Percentiles rank a stretch among this genome's conserved stretches.
phyloP scores from a whole-genome alignment of 1,140 invertebrate genomes.

The Trichoplusia ni region DNA sequence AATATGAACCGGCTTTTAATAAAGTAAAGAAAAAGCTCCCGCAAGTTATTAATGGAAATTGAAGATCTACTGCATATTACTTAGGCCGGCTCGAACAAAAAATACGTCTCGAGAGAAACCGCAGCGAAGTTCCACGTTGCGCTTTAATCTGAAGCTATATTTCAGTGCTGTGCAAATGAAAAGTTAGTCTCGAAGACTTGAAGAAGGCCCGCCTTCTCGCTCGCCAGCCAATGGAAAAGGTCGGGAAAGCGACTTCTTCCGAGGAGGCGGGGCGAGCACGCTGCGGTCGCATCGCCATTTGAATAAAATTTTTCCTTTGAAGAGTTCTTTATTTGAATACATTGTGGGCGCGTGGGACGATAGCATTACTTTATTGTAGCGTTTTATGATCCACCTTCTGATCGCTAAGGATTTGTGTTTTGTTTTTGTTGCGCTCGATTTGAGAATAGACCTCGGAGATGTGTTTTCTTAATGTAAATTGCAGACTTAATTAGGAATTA shows the following conservation, averaged over 20 bases:
- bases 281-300: constrained; percentile 74
- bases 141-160: constrained; percentile 75
- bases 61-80: constrained; percentile 51
- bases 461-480: no score
- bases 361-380: constrained; percentile 31
- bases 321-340: constrained; percentile 76
- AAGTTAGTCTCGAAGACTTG: constrained; percentile 75
- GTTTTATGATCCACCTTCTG: constrained; percentile 38
- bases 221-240: constrained; percentile 75
- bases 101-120: constrained; percentile 62
- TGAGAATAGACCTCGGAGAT: no score
- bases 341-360: constrained; percentile 57
- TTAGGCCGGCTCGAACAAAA: constrained; percentile 51
- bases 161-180: constrained; percentile 79
- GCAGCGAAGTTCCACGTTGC: constrained; percentile 67
- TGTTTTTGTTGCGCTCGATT: no score
- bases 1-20: constrained; percentile 1
- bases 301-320: constrained; percentile 76
- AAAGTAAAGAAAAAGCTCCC: constrained; percentile 10
- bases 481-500: no score
- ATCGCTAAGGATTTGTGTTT: constrained; percentile 14
- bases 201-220: constrained; percentile 70
- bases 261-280: constrained; percentile 66
- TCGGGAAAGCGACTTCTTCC: constrained; percentile 74
- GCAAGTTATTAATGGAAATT: constrained; percentile 46